Evolutionary conservation across 2,797 vertebrate genomes (phyloP).

Genomic region (Phataginus tricuspis): DNA sequence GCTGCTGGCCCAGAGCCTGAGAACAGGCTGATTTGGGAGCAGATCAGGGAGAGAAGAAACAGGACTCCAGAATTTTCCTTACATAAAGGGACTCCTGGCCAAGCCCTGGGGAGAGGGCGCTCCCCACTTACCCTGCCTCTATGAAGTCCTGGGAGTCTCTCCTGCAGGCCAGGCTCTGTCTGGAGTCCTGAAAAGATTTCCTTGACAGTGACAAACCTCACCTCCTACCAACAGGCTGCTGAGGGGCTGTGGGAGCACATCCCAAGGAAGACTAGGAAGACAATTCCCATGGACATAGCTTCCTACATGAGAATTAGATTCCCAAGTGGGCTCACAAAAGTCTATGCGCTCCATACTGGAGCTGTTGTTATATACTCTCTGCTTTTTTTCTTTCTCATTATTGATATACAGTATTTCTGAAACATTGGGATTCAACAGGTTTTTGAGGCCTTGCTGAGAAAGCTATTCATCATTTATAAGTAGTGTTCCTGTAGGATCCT

Average conservation of each 20-base stretch:
- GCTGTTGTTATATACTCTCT: not conserved
- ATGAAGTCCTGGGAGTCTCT: not conserved
- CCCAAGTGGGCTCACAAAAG: not conserved
- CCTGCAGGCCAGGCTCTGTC: not conserved
- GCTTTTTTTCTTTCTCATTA: not conserved
- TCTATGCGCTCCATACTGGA: not conserved
- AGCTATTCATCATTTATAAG: not conserved
- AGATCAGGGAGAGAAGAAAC: rapidly evolving
- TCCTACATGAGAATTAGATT: not conserved
- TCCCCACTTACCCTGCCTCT: not conserved
- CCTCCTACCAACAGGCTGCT: not conserved
- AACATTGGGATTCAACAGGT: not conserved
- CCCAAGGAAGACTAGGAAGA: not conserved
- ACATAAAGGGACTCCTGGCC: not conserved
- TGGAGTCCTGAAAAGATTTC: not conserved
- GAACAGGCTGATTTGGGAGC: not conserved
- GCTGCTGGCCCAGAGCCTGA: not conserved
- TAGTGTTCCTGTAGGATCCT: not conserved
- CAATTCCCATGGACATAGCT: not conserved
- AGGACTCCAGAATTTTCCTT: not conserved
- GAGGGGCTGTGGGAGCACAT: not conserved
- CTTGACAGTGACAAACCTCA: not conserved
- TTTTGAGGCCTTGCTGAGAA: not conserved
- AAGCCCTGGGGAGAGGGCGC: not conserved
- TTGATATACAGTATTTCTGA: not conserved